Base-by-base conservation (phyloP, 2,113 vertebrate species). In the Empidonax alnorum region DNA sequence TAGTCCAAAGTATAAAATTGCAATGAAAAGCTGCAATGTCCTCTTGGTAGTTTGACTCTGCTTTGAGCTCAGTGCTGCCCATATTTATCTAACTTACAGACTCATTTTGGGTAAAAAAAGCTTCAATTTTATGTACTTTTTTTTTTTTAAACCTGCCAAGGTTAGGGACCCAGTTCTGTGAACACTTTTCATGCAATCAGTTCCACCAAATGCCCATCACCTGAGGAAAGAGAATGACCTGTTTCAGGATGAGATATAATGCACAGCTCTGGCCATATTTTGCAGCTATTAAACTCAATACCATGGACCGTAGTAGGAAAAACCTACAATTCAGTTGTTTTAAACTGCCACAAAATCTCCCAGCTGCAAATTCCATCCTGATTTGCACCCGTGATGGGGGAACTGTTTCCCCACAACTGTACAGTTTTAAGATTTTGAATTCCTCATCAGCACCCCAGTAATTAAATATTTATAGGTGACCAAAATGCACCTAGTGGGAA, bases 1-100 rank as follows among this genome's bases (percentile, higher is more conserved):
- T 95, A 96, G 87, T 85, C 92, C 95, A 88, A 95, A 96, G 94
- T 91, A 96, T 89, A 96, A 96, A 95, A 96, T 93, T 96, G 88
- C 82, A 94, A 93, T 86, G 82, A 96, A 95, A 94, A 92, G 79
- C 94, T 94, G 88, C 92, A 90, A 82, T 89, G 94, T 94, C 95
- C 90, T 97, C 65, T 90, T 86, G 84, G 91, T 88, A 90, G 93
- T 96, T 97, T 95, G 94, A 94, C 87, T 95, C 85, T 86, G 78
- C 93, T 92, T 94, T 89, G 86, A 93, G 90, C 89, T 96, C 76
- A 78, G 69, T 44, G 76, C 79, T 96, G 88, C 80, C 88, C 73
- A 50, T 96, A 93, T 95, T 96, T 95, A 93, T 96, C 90, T 94
- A 96, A 93, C 86, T 96, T 95, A 94, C 82, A 92, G 92, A 59